Conservation (phyloP, 2,888 invertebrate species). For the Abrostola tripartita region DNA sequence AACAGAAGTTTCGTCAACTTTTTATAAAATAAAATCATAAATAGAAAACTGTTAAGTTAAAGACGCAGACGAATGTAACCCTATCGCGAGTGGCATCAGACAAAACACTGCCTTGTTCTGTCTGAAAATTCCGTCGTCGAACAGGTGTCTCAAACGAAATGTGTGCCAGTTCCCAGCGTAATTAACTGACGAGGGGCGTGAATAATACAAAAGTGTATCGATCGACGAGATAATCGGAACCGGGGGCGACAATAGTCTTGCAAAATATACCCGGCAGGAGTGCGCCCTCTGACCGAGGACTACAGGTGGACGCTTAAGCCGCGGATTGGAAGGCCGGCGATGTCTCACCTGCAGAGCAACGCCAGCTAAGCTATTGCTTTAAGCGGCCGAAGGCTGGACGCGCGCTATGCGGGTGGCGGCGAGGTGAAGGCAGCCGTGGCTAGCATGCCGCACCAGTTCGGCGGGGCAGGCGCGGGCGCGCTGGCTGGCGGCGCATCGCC, state of each 20-base stretch:
- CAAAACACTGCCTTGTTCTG: slow-evolving; percentile 84
- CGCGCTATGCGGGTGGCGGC: slow-evolving; percentile 71
- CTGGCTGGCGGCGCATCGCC: slow-evolving; percentile 93
- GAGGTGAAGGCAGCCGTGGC: slow-evolving; percentile 84
- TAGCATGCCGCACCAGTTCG: slow-evolving; percentile 95
- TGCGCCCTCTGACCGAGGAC: slow-evolving; percentile 24
- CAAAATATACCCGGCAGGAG: slow-evolving; percentile 18
- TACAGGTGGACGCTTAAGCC: slow-evolving; percentile 33
- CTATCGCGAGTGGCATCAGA: slow-evolving; percentile 22
- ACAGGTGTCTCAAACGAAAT: slow-evolving; percentile 94
- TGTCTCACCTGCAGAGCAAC: slow-evolving; percentile 43
- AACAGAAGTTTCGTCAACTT: slow-evolving; percentile 72
- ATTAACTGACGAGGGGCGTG: slow-evolving; percentile 85
- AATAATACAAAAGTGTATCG: slow-evolving; percentile 86
- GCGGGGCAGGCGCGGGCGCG: slow-evolving; percentile 88
- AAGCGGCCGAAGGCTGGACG: slow-evolving; percentile 57
- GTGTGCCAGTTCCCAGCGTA: slow-evolving; percentile 87
- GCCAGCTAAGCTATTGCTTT: slow-evolving; percentile 60
- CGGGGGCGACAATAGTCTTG: slow-evolving; percentile 36
- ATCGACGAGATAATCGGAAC: slow-evolving; percentile 68
- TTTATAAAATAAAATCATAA: slow-evolving; percentile 55
- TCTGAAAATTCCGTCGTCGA: slow-evolving; percentile 91
- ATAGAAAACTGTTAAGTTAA: slow-evolving; percentile 23
- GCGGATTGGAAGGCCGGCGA: slow-evolving; percentile 39
- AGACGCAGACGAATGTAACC: slow-evolving; percentile 34